phyloP scores from a whole-genome alignment of 2,888 invertebrate species.

The Trichacis sp. region DNA sequence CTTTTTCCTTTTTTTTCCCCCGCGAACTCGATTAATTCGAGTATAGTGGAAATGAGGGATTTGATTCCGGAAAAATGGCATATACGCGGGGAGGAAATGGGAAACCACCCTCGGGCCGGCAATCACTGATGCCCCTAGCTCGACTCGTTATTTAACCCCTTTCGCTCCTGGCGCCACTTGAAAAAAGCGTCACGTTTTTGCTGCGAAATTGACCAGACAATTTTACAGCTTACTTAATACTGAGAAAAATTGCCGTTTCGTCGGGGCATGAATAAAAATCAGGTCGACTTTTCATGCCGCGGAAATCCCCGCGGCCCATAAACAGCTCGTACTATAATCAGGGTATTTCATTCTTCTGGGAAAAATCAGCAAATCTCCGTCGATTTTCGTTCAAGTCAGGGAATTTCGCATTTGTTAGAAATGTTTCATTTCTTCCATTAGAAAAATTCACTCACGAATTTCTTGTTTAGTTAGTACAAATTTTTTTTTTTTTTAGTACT shows the following conservation, averaged over 20 bases:
- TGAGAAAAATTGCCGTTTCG: slow-evolving; percentile 68
- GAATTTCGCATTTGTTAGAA: too few species aligned
- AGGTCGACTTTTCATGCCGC: too few species aligned
- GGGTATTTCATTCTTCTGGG: too few species aligned
- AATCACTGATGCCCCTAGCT: slow-evolving; percentile 24
- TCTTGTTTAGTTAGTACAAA: too few species aligned
- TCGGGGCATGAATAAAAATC: slow-evolving; percentile 68
- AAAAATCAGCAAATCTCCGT: too few species aligned
- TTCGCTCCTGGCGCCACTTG: slow-evolving; percentile 50
- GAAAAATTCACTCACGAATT: too few species aligned
- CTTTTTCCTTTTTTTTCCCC: too few species aligned
- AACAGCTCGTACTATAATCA: too few species aligned
- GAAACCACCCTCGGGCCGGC: slow-evolving; percentile 42
- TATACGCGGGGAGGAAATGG: slow-evolving; percentile 12
- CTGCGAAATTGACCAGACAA: slow-evolving; percentile 68
- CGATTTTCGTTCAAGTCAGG: too few species aligned
- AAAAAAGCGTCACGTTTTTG: slow-evolving; percentile 67
- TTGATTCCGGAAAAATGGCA: slow-evolving; percentile 15
- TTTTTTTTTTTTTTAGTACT: too few species aligned
- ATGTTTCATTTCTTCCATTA: too few species aligned
- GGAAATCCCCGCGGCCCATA: background rate
- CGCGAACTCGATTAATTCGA: background rate
- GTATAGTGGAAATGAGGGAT: background rate
- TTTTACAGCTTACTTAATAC: slow-evolving; percentile 68
- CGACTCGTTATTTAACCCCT: slow-evolving; percentile 45